These are phyloP conservation scores for Pollachius pollachius DNA, from an alignment of 2,113 vertebrate genomes.

Conservation along the genomic window DNA sequence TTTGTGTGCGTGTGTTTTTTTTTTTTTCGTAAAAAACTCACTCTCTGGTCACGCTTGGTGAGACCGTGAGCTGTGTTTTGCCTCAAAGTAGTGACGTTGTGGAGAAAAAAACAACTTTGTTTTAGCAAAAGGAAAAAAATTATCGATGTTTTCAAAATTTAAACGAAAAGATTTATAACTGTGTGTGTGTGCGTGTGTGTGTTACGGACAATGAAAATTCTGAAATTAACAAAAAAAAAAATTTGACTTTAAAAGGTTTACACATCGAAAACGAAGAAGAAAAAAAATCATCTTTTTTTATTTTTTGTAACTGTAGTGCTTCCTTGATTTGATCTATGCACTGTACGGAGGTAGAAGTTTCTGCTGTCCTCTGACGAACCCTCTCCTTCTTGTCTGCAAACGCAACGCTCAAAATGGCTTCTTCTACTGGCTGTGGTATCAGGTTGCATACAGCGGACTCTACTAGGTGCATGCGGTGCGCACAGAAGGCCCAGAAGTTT, in stretches of 20 bases:
- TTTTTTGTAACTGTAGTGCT: slow-evolving; percentile 85
- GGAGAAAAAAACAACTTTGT: slow-evolving; percentile 61
- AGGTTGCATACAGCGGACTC: neutral
- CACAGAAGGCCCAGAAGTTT: too few species aligned
- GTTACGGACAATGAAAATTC: slow-evolving; percentile 62
- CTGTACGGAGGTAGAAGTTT: slow-evolving; percentile 82
- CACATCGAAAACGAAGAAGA: slow-evolving; percentile 72
- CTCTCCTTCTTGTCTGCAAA: slow-evolving; percentile 39
- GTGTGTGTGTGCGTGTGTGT: slow-evolving; percentile 43
- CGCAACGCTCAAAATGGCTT: slow-evolving; percentile 5
- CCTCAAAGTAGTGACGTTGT: slow-evolving; percentile 36
- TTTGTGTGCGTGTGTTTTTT: slow-evolving; percentile 69
- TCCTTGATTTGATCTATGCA: slow-evolving; percentile 99
- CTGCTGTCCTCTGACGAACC: neutral
- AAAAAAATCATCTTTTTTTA: slow-evolving; percentile 59
- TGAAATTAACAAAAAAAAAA: slow-evolving; percentile 37
- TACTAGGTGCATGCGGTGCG: too few species aligned
- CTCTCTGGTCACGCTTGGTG: slow-evolving; percentile 48
- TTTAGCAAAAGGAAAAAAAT: slow-evolving; percentile 58
- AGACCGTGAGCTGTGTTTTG: too few species aligned
- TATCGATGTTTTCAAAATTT: slow-evolving; percentile 68
- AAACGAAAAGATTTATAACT: slow-evolving; percentile 23
- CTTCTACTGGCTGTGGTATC: slow-evolving; percentile 44
- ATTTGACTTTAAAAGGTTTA: slow-evolving; percentile 76
- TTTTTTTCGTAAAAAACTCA: slow-evolving; percentile 29